phyloP scores from a whole-genome alignment of 2,797 vertebrate genomes.

The Rousettus madagascariensis region DNA sequence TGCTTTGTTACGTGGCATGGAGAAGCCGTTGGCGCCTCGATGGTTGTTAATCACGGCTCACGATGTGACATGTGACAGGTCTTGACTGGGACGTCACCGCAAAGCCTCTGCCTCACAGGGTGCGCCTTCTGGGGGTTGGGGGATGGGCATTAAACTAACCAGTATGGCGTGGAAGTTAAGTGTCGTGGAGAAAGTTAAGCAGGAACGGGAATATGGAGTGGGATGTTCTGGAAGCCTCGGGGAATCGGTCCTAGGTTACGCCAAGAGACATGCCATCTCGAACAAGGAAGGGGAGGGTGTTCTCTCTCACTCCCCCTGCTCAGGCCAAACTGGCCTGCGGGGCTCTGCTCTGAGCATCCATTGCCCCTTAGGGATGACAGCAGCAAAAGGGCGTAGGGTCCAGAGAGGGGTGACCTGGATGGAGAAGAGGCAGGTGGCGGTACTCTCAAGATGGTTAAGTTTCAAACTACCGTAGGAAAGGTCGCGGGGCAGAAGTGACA shows the following conservation, averaged over 20 bases:
- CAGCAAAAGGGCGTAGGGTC: neutral
- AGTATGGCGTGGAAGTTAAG: fast-evolving
- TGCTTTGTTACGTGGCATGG: neutral
- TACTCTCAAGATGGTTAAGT: fast-evolving
- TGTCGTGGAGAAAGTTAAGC: fast-evolving
- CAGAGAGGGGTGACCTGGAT: neutral
- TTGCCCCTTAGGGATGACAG: neutral
- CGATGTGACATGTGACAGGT: fast-evolving
- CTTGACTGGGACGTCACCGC: neutral
- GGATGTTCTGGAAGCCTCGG: neutral
- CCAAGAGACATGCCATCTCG: fast-evolving
- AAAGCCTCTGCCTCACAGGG: neutral
- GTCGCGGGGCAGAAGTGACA: neutral
- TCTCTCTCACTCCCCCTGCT: neutral
- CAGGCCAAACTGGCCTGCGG: fast-evolving
- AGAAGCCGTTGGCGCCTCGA: neutral
- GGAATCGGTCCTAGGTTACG: neutral
- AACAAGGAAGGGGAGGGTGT: fast-evolving
- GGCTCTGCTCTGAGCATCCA: neutral
- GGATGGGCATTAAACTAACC: no score
- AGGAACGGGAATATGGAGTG: fast-evolving
- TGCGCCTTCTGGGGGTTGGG: neutral
- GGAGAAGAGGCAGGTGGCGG: neutral
- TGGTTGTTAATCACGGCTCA: fast-evolving
- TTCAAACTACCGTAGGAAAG: neutral